Base-by-base conservation (phyloP, 2,888 invertebrate species). In the Lissonota sp. region DNA sequence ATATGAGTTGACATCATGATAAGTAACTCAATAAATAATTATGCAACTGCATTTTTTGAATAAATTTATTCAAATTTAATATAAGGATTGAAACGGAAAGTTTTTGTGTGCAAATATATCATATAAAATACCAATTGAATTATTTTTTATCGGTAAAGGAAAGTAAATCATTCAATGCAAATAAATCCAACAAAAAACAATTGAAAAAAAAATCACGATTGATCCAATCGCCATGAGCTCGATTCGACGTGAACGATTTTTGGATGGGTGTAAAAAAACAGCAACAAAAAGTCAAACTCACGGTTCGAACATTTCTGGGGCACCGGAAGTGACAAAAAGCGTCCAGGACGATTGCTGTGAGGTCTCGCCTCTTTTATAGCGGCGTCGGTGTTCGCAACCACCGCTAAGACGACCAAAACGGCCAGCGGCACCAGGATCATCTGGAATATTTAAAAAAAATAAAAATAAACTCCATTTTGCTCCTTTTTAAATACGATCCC, bases 241-340 rank as follows among this genome's bases (percentile, higher is more conserved):
- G 49, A 49, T 10, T 5, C 5, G n/a, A 5, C n/a, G 1, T 26
- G 26, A 10, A 5, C 10, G n/a, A 49, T 49, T n/a, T n/a, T 49
- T 49, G 49, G 49, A 16, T 16, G 7, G 6, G 10, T 12, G 16
- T 6, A 12, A 57, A 58, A 58, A 46, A 0, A n/a, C 12, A 55
- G 3, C 55, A 39, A 46, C 39, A 46, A 71, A 42, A 57, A 58
- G 72, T 7, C n/a, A 7, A 82, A 97, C 97, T 97, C 94, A 97
- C 97, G 95, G 93, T 94, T 96, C 83, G 97, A 95, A 93, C 97
- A 97, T 94, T 97, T 97, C 91, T 96, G 95, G 82, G 97, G 95
- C 83, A 95, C 94, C 60, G 97, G 97, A 86, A 97, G 94, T 66
- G 97, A 96, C 84, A 97, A 94, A 94, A 97, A 97, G 88, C 97